Percentiles rank a stretch among this genome's conserved stretches.
phyloP scores from a whole-genome alignment of 2,888 invertebrate genomes.

The Tachina grossa region DNA sequence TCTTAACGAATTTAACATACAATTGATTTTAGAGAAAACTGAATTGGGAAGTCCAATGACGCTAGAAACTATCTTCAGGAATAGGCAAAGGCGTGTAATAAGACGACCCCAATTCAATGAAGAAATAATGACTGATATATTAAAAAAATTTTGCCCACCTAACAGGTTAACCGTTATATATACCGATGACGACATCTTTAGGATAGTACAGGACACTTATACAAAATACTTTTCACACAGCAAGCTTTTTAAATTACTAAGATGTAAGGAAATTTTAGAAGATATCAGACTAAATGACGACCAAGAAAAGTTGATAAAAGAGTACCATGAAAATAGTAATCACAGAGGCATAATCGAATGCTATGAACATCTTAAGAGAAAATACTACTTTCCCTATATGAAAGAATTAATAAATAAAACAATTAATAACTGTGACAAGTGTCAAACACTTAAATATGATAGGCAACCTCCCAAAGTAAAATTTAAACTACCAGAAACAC shows the following conservation, averaged over 20 bases:
- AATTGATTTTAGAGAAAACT: slow-evolving; percentile 63
- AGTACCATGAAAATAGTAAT: too few relatives aligned
- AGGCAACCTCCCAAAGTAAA: slow-evolving; percentile 68
- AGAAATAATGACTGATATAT: slow-evolving; percentile 47
- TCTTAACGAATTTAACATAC: too few relatives aligned
- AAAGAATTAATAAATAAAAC: slow-evolving; percentile 64
- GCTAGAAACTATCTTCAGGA: slow-evolving; percentile 63
- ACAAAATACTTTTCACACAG: slow-evolving; percentile 58
- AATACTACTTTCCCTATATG: neutral
- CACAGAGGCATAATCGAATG: too few relatives aligned
- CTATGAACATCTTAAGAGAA: too few relatives aligned
- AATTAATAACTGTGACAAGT: slow-evolving; percentile 70
- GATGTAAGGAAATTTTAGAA: slow-evolving; percentile 20
- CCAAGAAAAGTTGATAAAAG: slow-evolving; percentile 23
- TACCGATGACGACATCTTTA: slow-evolving; percentile 54
- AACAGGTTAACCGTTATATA: slow-evolving; percentile 68
- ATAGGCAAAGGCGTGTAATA: slow-evolving; percentile 68
- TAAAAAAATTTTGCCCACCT: slow-evolving; percentile 61
- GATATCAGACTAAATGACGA: slow-evolving; percentile 23
- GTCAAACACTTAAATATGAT: slow-evolving; percentile 57
- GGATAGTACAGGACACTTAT: slow-evolving; percentile 64
- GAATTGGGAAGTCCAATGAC: slow-evolving; percentile 47
- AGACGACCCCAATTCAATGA: slow-evolving; percentile 39
- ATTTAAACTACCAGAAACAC: slow-evolving; percentile 59
- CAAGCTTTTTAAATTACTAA: slow-evolving; percentile 26